phyloP scores from a whole-genome alignment of 2,113 vertebrate species.

The Lepus timidus region DNA sequence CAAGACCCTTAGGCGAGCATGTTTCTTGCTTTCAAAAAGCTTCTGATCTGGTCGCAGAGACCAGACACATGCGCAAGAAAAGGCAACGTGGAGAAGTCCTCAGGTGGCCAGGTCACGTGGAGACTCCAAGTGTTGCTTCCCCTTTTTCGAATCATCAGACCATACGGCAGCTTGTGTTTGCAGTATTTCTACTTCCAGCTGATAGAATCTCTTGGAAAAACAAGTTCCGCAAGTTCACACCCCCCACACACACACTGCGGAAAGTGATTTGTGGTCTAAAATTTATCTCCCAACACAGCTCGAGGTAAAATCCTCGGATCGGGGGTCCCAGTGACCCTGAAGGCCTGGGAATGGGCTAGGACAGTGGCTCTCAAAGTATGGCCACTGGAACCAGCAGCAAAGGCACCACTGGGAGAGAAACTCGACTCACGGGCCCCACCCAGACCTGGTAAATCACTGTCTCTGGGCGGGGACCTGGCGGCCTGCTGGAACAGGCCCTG shows the following conservation, averaged over 20 bases:
- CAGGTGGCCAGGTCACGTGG: background rate
- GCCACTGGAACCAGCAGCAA: background rate
- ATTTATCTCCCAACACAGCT: background rate
- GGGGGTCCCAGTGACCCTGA: background rate
- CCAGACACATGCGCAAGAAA: background rate
- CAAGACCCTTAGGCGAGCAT: background rate
- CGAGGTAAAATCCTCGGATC: background rate
- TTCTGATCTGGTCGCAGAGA: background rate
- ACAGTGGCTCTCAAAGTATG: background rate
- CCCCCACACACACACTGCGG: too few species aligned
- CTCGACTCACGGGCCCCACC: background rate
- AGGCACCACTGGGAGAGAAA: background rate
- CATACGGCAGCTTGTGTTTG: background rate
- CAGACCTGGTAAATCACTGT: background rate
- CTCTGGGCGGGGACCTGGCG: rapidly evolving
- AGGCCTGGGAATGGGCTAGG: background rate
- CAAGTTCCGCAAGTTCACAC: background rate
- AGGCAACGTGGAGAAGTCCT: background rate
- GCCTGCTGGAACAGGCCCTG: background rate
- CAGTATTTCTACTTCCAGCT: background rate
- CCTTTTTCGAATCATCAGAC: background rate
- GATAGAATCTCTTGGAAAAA: slow-evolving; percentile 8
- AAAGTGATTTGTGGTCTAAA: background rate
- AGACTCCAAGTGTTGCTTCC: background rate
- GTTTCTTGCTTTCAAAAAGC: background rate